Conservation (phyloP, 1,140 invertebrate species). For the Cylas formicarius region DNA sequence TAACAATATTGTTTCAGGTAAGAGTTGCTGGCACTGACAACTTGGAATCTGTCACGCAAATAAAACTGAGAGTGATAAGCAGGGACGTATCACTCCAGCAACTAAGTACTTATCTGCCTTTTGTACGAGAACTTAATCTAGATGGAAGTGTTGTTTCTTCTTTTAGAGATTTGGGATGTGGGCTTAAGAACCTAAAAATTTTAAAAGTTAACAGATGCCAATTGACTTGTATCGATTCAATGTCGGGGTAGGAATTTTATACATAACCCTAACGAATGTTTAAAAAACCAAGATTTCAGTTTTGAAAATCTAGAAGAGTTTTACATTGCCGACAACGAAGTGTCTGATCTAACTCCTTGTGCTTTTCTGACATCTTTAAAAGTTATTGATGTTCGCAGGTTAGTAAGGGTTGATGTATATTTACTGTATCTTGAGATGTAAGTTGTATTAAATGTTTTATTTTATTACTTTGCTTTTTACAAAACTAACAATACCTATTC, state of each 20-base stretch:
- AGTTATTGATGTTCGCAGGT: conserved; percentile 48
- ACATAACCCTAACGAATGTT: too few species aligned
- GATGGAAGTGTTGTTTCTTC: conserved; percentile 58
- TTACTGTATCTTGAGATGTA: too few species aligned
- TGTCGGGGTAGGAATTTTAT: conserved; percentile 41
- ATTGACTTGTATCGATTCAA: conserved; percentile 56
- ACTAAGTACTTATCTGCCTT: conserved; percentile 52
- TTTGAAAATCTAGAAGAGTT: conserved; percentile 51
- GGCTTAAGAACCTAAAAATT: conserved; percentile 50
- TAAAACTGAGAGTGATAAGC: conserved; percentile 55
- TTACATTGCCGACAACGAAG: conserved; percentile 53
- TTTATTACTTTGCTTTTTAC: too few species aligned
- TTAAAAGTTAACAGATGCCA: conserved; percentile 59
- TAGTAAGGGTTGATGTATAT: too few species aligned
- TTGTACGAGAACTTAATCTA: conserved; percentile 50
- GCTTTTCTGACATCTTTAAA: conserved; percentile 47
- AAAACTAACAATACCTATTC: too few species aligned
- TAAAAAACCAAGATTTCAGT: background rate
- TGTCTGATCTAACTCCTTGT: conserved; percentile 51
- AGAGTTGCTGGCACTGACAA: conserved; percentile 49
- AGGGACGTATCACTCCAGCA: conserved; percentile 53
- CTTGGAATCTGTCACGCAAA: conserved; percentile 48
- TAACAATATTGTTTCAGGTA: conserved; percentile 38
- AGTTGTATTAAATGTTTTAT: too few species aligned
- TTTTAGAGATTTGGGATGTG: conserved; percentile 59